A percentile compares a stretch with the other conserved stretches of the same genome.
Conservation (phyloP, 2,797 vertebrate species). For the Brachyalestes nurse region DNA sequence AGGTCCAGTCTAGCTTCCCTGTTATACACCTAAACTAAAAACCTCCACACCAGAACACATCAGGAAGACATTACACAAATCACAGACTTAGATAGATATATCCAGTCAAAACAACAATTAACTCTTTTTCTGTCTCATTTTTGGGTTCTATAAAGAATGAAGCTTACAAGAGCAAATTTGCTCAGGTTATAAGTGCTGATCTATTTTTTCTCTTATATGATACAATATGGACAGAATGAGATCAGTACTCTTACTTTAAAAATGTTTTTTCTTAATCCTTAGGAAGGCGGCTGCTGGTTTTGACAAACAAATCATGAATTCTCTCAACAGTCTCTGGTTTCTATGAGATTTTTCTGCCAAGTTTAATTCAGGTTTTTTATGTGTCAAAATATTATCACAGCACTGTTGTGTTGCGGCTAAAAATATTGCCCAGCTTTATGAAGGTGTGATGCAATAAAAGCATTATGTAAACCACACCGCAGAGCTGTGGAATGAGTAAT, state of each 20-base stretch:
- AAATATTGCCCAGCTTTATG: neutral
- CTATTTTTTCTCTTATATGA: neutral
- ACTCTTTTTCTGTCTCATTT: too few species aligned
- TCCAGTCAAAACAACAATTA: too few species aligned
- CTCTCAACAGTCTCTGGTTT: neutral
- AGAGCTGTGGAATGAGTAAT: neutral
- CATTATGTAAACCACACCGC: neutral
- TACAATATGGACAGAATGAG: neutral
- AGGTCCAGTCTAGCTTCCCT: too few species aligned
- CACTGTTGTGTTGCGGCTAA: conserved; percentile 8
- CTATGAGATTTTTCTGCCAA: neutral
- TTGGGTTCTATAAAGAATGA: too few species aligned
- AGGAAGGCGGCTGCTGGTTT: neutral
- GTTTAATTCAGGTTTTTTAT: conserved; percentile 14
- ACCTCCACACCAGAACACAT: too few species aligned
- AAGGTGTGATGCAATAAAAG: conserved; percentile 7
- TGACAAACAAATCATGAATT: neutral
- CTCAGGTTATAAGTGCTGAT: too few species aligned
- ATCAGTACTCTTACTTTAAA: neutral
- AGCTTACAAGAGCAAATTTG: too few species aligned
- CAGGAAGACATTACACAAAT: too few species aligned
- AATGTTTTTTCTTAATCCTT: neutral
- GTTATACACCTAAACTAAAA: too few species aligned
- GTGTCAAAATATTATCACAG: conserved; percentile 20
- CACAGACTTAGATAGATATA: too few species aligned